Evolutionary conservation across 2,113 vertebrate genomes (phyloP).

Genomic region (Pontoporia blainvillei): DNA sequence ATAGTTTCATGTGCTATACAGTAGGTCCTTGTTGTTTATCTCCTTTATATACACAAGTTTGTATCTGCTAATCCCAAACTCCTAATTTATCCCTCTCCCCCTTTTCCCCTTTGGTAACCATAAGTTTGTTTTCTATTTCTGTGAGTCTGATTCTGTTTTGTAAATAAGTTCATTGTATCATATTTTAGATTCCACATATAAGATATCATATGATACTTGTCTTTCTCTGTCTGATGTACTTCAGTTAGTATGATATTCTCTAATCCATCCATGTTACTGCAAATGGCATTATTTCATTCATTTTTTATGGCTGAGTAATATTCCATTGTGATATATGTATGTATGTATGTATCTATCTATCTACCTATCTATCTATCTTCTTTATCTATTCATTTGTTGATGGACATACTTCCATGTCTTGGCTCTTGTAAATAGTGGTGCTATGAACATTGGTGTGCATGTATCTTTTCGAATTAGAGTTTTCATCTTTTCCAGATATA

Average conservation of each 20-base stretch:
- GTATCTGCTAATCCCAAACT: neutral
- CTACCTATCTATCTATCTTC: neutral
- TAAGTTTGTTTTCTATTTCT: neutral
- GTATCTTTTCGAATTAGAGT: neutral
- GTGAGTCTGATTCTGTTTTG: neutral
- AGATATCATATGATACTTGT: neutral
- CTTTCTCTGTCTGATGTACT: neutral
- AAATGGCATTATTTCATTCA: neutral
- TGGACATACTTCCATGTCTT: neutral
- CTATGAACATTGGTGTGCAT: neutral
- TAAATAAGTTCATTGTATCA: neutral
- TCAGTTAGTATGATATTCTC: neutral
- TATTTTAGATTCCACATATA: neutral
- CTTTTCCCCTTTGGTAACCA: neutral
- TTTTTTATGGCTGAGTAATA: neutral
- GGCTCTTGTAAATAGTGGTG: neutral
- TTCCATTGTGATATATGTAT: neutral
- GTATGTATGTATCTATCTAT: no score
- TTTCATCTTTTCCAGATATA: neutral
- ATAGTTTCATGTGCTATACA: neutral
- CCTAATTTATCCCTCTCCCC: neutral
- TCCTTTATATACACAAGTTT: neutral
- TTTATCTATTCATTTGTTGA: neutral
- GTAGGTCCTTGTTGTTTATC: neutral
- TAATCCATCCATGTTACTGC: neutral